Evolutionary conservation across 2,797 vertebrate species (phyloP).

Genomic region (Sebastes miniatus): DNA sequence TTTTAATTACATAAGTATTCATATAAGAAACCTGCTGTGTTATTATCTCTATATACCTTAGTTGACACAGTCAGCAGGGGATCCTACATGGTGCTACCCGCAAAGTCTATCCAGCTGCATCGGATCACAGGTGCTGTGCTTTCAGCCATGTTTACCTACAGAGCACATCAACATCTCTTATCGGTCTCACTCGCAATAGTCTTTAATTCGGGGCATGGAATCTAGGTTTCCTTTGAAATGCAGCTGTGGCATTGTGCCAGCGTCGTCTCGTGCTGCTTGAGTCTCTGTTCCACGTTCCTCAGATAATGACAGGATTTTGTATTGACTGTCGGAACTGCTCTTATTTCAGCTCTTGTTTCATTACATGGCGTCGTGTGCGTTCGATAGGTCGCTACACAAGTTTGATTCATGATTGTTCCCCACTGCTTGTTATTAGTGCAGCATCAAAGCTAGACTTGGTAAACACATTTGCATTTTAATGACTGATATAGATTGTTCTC

Average conservation of each 20-base stretch:
- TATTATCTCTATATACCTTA: background rate
- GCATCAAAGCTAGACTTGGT: slow-evolving; percentile 72
- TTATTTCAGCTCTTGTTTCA: slow-evolving; percentile 72
- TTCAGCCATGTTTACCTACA: slow-evolving; percentile 54
- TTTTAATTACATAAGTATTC: background rate
- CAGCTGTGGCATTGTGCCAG: slow-evolving; percentile 51
- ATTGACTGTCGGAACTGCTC: slow-evolving; percentile 66
- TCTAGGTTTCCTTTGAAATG: slow-evolving; percentile 59
- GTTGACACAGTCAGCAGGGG: slow-evolving; percentile 15
- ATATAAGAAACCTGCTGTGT: background rate
- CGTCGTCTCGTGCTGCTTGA: slow-evolving; percentile 47
- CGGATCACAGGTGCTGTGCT: slow-evolving; percentile 52
- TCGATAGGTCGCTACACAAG: slow-evolving; percentile 70
- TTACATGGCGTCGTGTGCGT: slow-evolving; percentile 58
- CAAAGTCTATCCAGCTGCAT: slow-evolving; percentile 29
- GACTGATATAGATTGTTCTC: slow-evolving; percentile 76
- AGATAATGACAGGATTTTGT: slow-evolving; percentile 63
- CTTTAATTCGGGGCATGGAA: slow-evolving; percentile 56
- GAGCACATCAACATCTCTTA: background rate
- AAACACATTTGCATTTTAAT: slow-evolving; percentile 82
- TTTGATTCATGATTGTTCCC: slow-evolving; percentile 76
- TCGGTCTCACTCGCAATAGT: slow-evolving; percentile 32
- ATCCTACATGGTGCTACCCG: background rate
- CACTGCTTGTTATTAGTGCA: slow-evolving; percentile 73
- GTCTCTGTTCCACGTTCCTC: slow-evolving; percentile 54